phyloP scores from a whole-genome alignment of 2,888 invertebrate genomes.

The Hypomecis punctinalis region DNA sequence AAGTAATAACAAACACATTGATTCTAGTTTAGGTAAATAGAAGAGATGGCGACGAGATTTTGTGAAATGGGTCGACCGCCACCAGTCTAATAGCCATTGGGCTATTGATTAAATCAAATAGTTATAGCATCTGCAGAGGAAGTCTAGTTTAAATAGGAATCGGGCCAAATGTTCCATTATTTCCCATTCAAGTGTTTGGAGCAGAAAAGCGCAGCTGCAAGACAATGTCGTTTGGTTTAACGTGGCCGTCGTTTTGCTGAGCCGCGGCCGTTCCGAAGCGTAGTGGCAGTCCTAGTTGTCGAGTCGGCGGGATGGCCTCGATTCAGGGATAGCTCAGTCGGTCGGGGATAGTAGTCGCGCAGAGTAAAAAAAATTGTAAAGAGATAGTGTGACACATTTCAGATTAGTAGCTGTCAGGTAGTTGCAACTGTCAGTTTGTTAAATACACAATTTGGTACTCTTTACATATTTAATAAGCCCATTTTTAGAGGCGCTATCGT shows the following conservation, averaged over 20 bases:
- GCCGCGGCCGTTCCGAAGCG: constrained; percentile 1
- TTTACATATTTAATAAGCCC: too few species aligned
- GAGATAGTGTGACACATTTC: not conserved
- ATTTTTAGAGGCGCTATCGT: too few species aligned
- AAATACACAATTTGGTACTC: too few species aligned
- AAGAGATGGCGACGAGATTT: too few species aligned
- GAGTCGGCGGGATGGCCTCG: constrained; percentile 6
- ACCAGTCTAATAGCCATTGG: too few species aligned
- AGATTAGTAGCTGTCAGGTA: too few species aligned
- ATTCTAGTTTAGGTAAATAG: too few species aligned
- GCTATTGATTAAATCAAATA: too few species aligned
- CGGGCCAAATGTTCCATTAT: not conserved
- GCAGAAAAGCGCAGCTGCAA: constrained; percentile 2
- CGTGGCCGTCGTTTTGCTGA: not conserved
- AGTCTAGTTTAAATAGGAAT: not conserved
- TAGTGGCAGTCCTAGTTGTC: not conserved
- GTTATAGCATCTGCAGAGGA: not conserved
- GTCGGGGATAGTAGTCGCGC: not conserved
- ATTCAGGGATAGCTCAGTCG: constrained; percentile 5
- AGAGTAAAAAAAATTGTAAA: not conserved
- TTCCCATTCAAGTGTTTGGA: not conserved
- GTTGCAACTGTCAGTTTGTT: too few species aligned
- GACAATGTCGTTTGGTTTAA: constrained; percentile 5
- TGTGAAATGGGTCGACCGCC: too few species aligned
- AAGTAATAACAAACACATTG: too few species aligned